These are phyloP conservation scores for Microtus pennsylvanicus DNA, from an alignment of 2,113 vertebrate genomes.

Conservation along the genomic window DNA sequence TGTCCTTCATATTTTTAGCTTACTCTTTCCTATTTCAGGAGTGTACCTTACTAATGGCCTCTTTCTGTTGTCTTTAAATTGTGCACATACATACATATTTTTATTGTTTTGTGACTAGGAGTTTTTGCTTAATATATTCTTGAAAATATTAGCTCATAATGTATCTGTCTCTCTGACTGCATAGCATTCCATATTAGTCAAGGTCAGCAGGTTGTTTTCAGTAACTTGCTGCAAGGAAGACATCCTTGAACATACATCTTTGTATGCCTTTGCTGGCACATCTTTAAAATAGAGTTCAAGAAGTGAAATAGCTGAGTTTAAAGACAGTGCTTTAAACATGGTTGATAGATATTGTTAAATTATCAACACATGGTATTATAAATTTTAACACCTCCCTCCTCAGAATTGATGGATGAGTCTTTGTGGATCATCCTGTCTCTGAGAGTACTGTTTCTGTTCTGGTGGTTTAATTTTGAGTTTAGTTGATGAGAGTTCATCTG, in stretches of 20 bases:
- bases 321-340: not conserved
- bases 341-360: not conserved
- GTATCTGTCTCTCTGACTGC: not conserved
- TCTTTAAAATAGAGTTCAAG: slow-evolving; percentile 34
- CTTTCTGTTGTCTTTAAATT: slow-evolving; percentile 12
- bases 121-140: slow-evolving; percentile 48
- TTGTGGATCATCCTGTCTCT: not conserved
- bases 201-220: slow-evolving; percentile 1
- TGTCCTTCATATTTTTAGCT: not conserved
- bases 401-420: not conserved
- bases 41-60: not conserved
- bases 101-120: slow-evolving; percentile 37
- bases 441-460: slow-evolving; percentile 15
- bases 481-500: not conserved
- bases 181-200: not conserved
- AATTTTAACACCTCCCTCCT: not conserved
- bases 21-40: not conserved
- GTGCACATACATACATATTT: not conserved
- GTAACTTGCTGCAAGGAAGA: slow-evolving; percentile 35
- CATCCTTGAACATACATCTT: not conserved
- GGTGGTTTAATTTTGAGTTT: not conserved
- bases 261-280: not conserved
- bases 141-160: slow-evolving; percentile 27
- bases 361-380: not conserved
- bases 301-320: not conserved